Evolutionary conservation across 92 coral and sea anemone genomes (phyloP).

Genomic region (Porites cylindrica): DNA sequence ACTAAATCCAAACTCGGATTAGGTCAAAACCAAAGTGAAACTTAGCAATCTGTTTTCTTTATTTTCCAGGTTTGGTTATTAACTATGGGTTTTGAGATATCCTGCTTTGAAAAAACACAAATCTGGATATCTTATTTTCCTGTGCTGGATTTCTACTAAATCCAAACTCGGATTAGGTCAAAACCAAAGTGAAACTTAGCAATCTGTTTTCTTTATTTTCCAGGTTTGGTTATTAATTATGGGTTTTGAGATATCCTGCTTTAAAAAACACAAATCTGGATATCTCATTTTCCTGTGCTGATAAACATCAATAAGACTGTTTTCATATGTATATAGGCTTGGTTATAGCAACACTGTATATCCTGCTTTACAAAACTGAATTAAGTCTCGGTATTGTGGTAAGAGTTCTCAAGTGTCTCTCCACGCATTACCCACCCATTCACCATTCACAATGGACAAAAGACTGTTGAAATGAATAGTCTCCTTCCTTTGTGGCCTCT

Average conservation of each 20-base stretch:
- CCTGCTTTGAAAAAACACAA: slow-evolving; percentile 24
- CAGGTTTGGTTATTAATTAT: slow-evolving; percentile 35
- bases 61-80: slow-evolving; percentile 37
- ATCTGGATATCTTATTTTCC: slow-evolving; percentile 23
- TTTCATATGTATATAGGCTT: slow-evolving; percentile 5
- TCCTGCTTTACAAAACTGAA: background rate
- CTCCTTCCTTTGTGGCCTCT: slow-evolving; percentile 67
- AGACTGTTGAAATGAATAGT: slow-evolving; percentile 57
- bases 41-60: slow-evolving; percentile 21
- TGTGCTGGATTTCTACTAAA: slow-evolving; percentile 24
- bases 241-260: slow-evolving; percentile 36
- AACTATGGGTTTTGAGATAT: slow-evolving; percentile 31
- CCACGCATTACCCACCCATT: slow-evolving; percentile 57
- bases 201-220: slow-evolving; percentile 23
- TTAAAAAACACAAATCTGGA: slow-evolving; percentile 26
- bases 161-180: slow-evolving; percentile 29
- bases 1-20: slow-evolving; percentile 30
- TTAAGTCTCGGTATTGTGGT: background rate
- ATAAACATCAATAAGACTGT: no score
- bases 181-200: slow-evolving; percentile 28
- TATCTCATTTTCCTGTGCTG: slow-evolving; percentile 1
- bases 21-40: slow-evolving; percentile 29
- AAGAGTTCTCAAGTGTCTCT: slow-evolving; percentile 40
- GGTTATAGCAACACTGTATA: background rate
- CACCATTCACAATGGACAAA: slow-evolving; percentile 54